Evolutionary conservation across 2,113 vertebrate species (phyloP).

Genomic region (Mesembrinibis cayennensis): DNA sequence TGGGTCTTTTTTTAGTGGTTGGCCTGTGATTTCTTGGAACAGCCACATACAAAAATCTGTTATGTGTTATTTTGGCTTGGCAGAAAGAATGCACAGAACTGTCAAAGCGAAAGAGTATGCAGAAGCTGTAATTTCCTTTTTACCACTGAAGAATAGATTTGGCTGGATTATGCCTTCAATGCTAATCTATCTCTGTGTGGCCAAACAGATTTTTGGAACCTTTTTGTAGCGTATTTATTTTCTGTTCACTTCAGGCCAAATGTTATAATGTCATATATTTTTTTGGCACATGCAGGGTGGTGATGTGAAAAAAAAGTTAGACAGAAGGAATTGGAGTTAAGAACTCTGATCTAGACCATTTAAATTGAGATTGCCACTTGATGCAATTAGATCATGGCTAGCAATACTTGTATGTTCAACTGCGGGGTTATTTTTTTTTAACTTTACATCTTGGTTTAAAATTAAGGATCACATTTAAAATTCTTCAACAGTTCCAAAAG

Average conservation of each 20-base stretch:
- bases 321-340: neutral
- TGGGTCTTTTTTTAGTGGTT: neutral
- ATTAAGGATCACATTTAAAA: neutral
- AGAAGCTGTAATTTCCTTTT: conserved; percentile 63
- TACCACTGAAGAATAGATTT: conserved; percentile 58
- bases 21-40: neutral
- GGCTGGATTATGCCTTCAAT: conserved; percentile 18
- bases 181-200: conserved; percentile 56
- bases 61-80: conserved; percentile 52
- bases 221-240: conserved; percentile 14
- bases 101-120: conserved; percentile 37
- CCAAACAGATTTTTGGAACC: conserved; percentile 64
- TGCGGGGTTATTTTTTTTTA: neutral
- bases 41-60: conserved; percentile 6
- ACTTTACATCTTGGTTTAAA: neutral
- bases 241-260: neutral
- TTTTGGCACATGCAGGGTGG: neutral
- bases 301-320: conserved; percentile 12
- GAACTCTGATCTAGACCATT: neutral
- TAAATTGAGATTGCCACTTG: neutral
- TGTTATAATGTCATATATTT: neutral
- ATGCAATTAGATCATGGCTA: neutral
- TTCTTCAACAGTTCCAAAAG: neutral
- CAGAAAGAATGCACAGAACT: conserved; percentile 36
- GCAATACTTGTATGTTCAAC: neutral